Percentiles rank a stretch among this genome's conserved stretches.
Conservation (phyloP, 1,140 invertebrate species). For the Drosophila varians region DNA sequence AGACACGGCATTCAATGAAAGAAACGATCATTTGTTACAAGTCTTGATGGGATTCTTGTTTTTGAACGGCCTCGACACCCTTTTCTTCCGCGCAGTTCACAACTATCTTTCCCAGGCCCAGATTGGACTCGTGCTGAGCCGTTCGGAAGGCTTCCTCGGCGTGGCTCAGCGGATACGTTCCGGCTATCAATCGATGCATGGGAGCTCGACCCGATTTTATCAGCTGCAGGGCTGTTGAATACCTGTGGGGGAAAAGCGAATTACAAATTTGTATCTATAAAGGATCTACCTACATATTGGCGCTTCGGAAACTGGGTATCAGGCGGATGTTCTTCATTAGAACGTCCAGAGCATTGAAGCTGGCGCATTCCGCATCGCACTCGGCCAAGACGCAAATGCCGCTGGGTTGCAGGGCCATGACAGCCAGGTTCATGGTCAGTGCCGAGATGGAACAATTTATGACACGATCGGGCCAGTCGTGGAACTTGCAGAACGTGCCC, state of each 20-base stretch:
- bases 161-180: conserved; percentile 28
- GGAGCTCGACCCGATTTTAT: conserved; percentile 56
- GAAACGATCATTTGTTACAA: neutral
- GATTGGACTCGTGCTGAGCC: conserved; percentile 62
- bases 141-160: conserved; percentile 52
- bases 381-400: conserved; percentile 67
- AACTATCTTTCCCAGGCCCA: conserved; percentile 59
- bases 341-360: conserved; percentile 70
- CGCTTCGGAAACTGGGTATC: conserved; percentile 67
- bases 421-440: conserved; percentile 70
- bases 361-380: conserved; percentile 65
- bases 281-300: conserved; percentile 58
- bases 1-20: conserved; percentile 15
- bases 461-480: conserved; percentile 59
- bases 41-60: neutral
- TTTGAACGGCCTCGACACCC: neutral
- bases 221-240: conserved; percentile 62
- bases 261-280: neutral
- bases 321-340: conserved; percentile 76
- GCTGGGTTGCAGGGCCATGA: conserved; percentile 67
- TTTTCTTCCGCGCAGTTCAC: conserved; percentile 54
- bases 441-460: conserved; percentile 67
- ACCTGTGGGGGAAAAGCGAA: conserved; percentile 33
- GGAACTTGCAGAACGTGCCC: conserved; percentile 44
- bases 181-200: conserved; percentile 60